Evolutionary conservation across 1,140 invertebrate species (phyloP).

Genomic region (Panulirus ornatus): DNA sequence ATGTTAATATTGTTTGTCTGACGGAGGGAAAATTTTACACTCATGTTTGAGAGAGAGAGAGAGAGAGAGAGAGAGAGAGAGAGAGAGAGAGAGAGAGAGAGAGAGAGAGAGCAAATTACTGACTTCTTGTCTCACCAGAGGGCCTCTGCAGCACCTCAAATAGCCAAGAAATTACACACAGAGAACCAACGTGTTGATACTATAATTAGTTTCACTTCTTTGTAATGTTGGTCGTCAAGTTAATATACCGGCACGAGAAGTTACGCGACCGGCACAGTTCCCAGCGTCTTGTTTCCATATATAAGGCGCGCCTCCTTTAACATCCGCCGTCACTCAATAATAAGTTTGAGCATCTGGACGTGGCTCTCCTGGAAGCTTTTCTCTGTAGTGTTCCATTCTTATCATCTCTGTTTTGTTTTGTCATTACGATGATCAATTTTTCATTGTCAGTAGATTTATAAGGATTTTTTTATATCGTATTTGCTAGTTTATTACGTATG

Average conservation of each 20-base stretch:
- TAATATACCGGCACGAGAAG: not conserved
- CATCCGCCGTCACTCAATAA: too few species aligned
- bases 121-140: not conserved
- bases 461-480: too few species aligned
- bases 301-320: too few species aligned
- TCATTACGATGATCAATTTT: too few species aligned
- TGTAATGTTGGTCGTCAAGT: not conserved
- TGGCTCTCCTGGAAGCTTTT: too few species aligned
- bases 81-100: slow-evolving; percentile 34
- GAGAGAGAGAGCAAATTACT: not conserved
- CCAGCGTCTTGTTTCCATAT: too few species aligned
- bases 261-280: too few species aligned
- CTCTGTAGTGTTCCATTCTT: too few species aligned
- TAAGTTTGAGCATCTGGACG: too few species aligned
- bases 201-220: not conserved
- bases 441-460: too few species aligned
- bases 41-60: not conserved
- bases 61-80: slow-evolving; percentile 32
- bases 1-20: not conserved
- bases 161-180: not conserved
- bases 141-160: not conserved
- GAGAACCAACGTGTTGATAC: not conserved
- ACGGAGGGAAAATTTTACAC: not conserved
- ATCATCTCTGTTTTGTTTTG: too few species aligned
- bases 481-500: too few species aligned